Evolutionary conservation across 1,140 invertebrate genomes (phyloP), one percentile per base, ranked within the genome.

Genomic region (Proales similis): DNA sequence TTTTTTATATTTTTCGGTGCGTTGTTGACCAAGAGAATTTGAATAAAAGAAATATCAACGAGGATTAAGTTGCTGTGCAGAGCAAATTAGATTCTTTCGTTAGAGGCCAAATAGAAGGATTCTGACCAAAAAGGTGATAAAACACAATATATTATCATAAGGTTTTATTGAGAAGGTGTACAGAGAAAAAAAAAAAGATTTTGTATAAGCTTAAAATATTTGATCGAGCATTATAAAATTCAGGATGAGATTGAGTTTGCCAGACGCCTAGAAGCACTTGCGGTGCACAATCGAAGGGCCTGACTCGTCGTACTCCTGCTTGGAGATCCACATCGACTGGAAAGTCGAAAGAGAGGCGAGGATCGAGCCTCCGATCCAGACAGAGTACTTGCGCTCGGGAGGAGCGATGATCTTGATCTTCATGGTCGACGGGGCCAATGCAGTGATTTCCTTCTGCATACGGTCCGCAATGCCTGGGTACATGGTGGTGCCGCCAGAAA

Each of bases 211-310:
- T n/a, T n/a, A n/a, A n/a, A n/a, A n/a, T n/a, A n/a, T n/a, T n/a
- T n/a, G n/a, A n/a, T n/a, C n/a, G n/a, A n/a, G n/a, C n/a, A n/a
- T n/a, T n/a, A n/a, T n/a, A n/a, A n/a, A n/a, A n/a, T n/a, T n/a
- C n/a, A n/a, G n/a, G n/a, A n/a, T n/a, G n/a, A n/a, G n/a, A n/a
- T n/a, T n/a, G n/a, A n/a, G n/a, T n/a, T n/a, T n/a, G n/a, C n/a
- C n/a, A n/a, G n/a, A n/a, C n/a, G n/a, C n/a, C 86, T 89, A 90
- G 83, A 90, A 90, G 81, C 88, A 90, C 79, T 90, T 90, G 80
- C 87, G 85, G 83, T 91, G 88, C 66, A 92, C 88, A 75, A 91
- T 90, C 64, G 85, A 86, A 67, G 88, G 88, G 67, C 88, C 88
- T 70, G 86, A 89, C 76, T 92, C 88, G 77, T 92, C 88, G 78